A percentile compares a stretch with the other conserved stretches of the same genome.
Conservation (phyloP, 35 echinoderm and acorn worm genomes). For the Eucidaris tribuloides region DNA sequence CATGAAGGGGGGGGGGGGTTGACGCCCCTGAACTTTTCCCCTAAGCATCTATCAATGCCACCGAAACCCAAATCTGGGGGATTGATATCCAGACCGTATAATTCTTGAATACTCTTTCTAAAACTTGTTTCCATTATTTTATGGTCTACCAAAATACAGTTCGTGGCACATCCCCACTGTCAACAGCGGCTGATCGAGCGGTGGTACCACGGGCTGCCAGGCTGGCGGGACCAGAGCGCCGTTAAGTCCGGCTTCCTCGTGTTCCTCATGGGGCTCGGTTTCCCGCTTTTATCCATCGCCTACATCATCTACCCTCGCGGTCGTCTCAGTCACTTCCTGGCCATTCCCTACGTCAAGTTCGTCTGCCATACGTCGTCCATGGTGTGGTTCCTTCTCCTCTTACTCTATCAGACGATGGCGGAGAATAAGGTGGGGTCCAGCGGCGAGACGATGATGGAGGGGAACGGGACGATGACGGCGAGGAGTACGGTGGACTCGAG, state of each 20-base stretch:
- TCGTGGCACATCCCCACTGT: constrained; percentile 97
- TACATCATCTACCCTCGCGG: constrained; percentile 87
- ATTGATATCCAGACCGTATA: too few relatives aligned
- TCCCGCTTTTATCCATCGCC: constrained; percentile 77
- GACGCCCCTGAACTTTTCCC: too few relatives aligned
- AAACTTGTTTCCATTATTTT: too few relatives aligned
- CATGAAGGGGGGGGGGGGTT: too few relatives aligned
- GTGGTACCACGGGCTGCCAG: constrained; percentile 92
- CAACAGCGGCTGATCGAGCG: constrained; percentile 93
- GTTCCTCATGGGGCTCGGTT: constrained; percentile 74
- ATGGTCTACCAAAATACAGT: too few relatives aligned
- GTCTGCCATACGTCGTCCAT: constrained; percentile 93
- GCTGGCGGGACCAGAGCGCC: constrained; percentile 82
- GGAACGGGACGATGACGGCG: constrained; percentile 5
- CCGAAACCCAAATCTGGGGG: too few relatives aligned
- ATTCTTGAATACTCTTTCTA: too few relatives aligned
- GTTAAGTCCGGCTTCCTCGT: constrained; percentile 46
- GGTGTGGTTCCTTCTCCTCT: constrained; percentile 78
- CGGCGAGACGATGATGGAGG: not conserved
- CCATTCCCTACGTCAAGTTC: constrained; percentile 96
- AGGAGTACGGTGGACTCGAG: not conserved
- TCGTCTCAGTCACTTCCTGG: constrained; percentile 58
- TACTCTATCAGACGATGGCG: constrained; percentile 79
- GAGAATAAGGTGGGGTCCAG: not conserved
- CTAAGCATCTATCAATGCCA: too few relatives aligned